These are phyloP conservation scores for Drosophila bipectinata DNA, from an alignment of 1,140 invertebrate genomes.

Conservation along the genomic window DNA sequence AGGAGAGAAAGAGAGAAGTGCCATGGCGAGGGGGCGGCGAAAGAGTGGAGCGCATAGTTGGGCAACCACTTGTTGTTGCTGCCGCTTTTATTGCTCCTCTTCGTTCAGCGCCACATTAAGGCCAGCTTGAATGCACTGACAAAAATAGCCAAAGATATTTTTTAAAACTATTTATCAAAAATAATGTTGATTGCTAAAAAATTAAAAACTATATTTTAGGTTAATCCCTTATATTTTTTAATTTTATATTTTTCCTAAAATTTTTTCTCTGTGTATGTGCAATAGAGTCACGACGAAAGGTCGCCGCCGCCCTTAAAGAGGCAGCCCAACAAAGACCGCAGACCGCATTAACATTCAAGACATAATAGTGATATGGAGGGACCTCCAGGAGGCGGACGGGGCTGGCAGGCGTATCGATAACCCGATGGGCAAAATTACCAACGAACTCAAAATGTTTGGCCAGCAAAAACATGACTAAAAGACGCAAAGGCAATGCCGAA, in stretches of 20 bases:
- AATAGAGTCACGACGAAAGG: conserved; percentile 57
- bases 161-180: not conserved
- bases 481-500: not conserved
- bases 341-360: conserved; percentile 52
- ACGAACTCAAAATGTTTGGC: conserved; percentile 51
- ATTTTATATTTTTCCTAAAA: not conserved
- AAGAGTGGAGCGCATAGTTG: conserved; percentile 65
- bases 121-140: conserved; percentile 44
- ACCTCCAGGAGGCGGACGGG: not conserved
- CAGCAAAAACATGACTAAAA: conserved; percentile 25
- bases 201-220: not conserved
- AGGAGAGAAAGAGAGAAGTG: not conserved
- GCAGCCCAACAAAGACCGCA: conserved; percentile 12
- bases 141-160: not conserved
- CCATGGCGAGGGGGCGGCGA: conserved; percentile 9
- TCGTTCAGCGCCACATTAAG: conserved; percentile 43
- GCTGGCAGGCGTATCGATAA: conserved; percentile 55
- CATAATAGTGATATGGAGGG: conserved; percentile 14
- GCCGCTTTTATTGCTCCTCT: conserved; percentile 49
- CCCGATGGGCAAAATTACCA: conserved; percentile 58
- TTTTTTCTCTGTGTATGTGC: conserved; percentile 11
- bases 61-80: conserved; percentile 77
- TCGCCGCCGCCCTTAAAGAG: conserved; percentile 50
- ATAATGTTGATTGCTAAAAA: not conserved
- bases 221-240: not conserved